These are phyloP conservation scores for Cephus rjabovi DNA, from an alignment of 2,888 invertebrate genomes.

Conservation along the genomic window DNA sequence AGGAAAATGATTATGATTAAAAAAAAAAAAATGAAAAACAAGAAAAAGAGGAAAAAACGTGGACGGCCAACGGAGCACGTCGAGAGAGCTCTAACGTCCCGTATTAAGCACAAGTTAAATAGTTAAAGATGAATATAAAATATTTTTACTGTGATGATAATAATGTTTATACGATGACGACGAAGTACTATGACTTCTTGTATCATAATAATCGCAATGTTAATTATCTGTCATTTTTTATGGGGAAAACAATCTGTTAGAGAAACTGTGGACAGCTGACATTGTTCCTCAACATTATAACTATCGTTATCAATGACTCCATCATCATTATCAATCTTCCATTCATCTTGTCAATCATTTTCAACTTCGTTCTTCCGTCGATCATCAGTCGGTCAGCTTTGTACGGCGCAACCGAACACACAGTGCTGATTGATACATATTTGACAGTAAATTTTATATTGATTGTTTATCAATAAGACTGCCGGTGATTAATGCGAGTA, in stretches of 20 bases:
- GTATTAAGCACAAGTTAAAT: conserved; percentile 45
- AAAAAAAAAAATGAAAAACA: conserved; percentile 22
- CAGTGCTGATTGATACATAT: conserved; percentile 48
- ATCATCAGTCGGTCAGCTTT: conserved; percentile 32
- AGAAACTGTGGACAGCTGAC: conserved; percentile 22
- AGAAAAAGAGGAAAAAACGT: conserved; percentile 24
- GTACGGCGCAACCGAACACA: conserved; percentile 26
- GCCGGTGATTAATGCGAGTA: conserved; percentile 43
- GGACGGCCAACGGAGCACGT: conserved; percentile 18
- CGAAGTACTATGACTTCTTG: conserved; percentile 58
- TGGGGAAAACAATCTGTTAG: conserved; percentile 17
- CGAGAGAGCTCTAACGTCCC: conserved; percentile 34
- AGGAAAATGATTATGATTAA: neutral
- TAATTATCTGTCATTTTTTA: conserved; percentile 54
- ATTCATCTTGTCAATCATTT: conserved; percentile 21
- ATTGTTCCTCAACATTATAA: conserved; percentile 22
- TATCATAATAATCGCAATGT: conserved; percentile 57
- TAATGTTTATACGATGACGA: conserved; percentile 66
- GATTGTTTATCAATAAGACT: conserved; percentile 55
- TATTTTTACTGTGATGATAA: conserved; percentile 68
- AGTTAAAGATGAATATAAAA: conserved; percentile 50
- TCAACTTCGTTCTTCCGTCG: conserved; percentile 30
- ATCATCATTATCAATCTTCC: conserved; percentile 33
- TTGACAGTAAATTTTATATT: conserved; percentile 35
- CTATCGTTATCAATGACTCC: neutral